These are phyloP conservation scores for Diphyllodes magnificus DNA, from an alignment of 2,113 vertebrate genomes.

Conservation along the genomic window DNA sequence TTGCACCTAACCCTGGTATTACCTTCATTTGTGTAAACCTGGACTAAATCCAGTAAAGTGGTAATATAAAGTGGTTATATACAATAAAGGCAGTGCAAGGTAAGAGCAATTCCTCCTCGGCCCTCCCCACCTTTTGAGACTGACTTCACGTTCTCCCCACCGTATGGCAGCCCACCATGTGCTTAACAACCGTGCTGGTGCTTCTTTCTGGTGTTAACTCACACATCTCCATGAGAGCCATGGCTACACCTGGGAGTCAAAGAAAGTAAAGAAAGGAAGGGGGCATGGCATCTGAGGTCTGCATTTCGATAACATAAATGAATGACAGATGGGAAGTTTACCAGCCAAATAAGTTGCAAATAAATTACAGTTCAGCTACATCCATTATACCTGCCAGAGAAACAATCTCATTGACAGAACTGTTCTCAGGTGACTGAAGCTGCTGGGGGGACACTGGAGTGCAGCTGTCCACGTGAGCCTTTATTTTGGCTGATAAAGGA, in stretches of 20 bases:
- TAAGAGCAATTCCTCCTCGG: fast-evolving
- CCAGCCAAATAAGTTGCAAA: neutral
- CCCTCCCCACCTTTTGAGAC: neutral
- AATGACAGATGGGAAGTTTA: neutral
- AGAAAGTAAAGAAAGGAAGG: neutral
- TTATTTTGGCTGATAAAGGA: neutral
- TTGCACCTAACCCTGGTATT: neutral
- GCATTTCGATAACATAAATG: neutral
- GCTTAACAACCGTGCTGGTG: neutral
- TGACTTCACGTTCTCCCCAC: neutral
- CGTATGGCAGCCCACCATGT: neutral
- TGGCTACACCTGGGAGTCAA: neutral
- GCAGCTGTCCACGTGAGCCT: fast-evolving
- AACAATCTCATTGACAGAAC: neutral
- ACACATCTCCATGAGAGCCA: neutral
- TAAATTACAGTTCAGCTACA: neutral
- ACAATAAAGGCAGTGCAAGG: neutral
- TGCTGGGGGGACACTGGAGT: neutral
- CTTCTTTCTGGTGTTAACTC: neutral
- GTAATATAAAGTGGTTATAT: neutral
- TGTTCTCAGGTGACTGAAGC: neutral
- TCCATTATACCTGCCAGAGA: neutral
- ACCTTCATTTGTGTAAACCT: neutral
- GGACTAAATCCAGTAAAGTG: neutral
- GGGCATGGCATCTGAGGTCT: neutral